Percentiles rank a stretch among this genome's conserved stretches.
Conservation (phyloP, 2,888 invertebrate genomes). For the Podabrus alpinus region DNA sequence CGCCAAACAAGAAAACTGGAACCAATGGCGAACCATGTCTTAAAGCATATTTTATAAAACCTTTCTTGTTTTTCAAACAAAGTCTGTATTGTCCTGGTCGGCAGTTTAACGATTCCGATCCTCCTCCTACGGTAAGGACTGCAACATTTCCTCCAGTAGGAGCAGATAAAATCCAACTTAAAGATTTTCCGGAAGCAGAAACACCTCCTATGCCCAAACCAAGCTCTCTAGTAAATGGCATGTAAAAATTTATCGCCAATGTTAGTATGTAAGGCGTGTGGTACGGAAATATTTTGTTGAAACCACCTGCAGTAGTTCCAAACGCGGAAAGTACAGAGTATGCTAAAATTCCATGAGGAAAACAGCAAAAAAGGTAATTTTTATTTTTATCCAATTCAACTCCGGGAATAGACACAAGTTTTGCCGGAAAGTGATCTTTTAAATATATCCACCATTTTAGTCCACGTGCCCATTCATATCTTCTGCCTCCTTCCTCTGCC, state of each 20-base stretch:
- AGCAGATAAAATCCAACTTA: slow-evolving; percentile 64
- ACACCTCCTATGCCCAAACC: slow-evolving; percentile 60
- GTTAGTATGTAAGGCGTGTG: slow-evolving; percentile 59
- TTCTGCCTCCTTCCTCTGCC: slow-evolving; percentile 61
- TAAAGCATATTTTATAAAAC: slow-evolving; percentile 48
- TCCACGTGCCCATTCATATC: slow-evolving; percentile 58
- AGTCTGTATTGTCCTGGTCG: slow-evolving; percentile 76
- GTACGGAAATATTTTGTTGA: slow-evolving; percentile 57
- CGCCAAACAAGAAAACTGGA: slow-evolving; percentile 89
- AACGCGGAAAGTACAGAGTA: slow-evolving; percentile 81
- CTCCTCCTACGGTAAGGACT: slow-evolving; percentile 85
- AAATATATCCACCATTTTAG: slow-evolving; percentile 75
- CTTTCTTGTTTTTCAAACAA: slow-evolving; percentile 76
- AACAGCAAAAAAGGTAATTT: slow-evolving; percentile 86
- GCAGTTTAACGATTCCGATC: slow-evolving; percentile 83
- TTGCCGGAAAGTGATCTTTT: slow-evolving; percentile 83
- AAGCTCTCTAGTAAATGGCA: slow-evolving; percentile 75
- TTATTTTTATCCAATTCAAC: slow-evolving; percentile 75
- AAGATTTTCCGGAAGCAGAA: slow-evolving; percentile 68
- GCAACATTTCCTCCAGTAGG: slow-evolving; percentile 64
- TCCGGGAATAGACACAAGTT: slow-evolving; percentile 82
- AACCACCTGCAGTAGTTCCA: slow-evolving; percentile 66
- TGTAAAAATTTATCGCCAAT: slow-evolving; percentile 68
- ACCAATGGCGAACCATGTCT: slow-evolving; percentile 74
- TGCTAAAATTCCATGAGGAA: slow-evolving; percentile 86